Conservation (phyloP, 2,797 vertebrate genomes). For the Rhincodon typus region DNA sequence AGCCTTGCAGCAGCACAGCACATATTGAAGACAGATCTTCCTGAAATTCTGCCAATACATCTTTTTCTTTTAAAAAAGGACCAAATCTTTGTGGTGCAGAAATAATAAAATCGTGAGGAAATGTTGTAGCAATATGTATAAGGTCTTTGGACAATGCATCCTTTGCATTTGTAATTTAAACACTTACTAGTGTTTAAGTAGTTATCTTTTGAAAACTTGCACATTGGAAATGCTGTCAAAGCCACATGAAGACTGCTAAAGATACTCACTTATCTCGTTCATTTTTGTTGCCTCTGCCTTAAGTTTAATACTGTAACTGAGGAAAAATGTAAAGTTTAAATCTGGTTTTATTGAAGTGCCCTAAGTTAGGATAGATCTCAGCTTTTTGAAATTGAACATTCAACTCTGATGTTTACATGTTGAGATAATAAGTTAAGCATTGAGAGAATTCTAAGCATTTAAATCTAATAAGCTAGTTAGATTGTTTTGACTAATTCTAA, state of each 20-base stretch:
- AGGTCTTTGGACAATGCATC: not conserved
- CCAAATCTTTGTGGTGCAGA: not conserved
- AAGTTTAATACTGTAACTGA: not conserved
- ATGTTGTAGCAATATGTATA: not conserved
- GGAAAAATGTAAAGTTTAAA: not conserved
- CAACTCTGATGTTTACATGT: not conserved
- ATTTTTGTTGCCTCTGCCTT: not conserved
- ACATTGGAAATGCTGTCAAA: not conserved
- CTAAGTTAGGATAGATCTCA: not conserved
- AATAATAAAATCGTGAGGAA: not conserved
- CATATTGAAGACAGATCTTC: slow-evolving; percentile 87
- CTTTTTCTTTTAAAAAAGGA: not conserved
- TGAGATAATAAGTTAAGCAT: not conserved
- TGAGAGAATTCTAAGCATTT: not conserved
- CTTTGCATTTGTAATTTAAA: not conserved
- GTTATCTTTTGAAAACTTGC: slow-evolving; percentile 14
- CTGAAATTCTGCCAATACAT: slow-evolving; percentile 56
- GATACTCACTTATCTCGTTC: not conserved
- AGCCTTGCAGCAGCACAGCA: slow-evolving; percentile 73
- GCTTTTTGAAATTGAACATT: not conserved
- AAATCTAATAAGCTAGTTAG: not conserved
- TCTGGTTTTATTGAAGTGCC: not conserved
- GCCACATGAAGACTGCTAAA: not conserved
- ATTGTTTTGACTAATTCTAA: not conserved
- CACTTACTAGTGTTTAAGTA: not conserved